These are phyloP conservation scores for Clamator glandarius DNA, from an alignment of 2,797 vertebrate genomes.

Conservation along the genomic window DNA sequence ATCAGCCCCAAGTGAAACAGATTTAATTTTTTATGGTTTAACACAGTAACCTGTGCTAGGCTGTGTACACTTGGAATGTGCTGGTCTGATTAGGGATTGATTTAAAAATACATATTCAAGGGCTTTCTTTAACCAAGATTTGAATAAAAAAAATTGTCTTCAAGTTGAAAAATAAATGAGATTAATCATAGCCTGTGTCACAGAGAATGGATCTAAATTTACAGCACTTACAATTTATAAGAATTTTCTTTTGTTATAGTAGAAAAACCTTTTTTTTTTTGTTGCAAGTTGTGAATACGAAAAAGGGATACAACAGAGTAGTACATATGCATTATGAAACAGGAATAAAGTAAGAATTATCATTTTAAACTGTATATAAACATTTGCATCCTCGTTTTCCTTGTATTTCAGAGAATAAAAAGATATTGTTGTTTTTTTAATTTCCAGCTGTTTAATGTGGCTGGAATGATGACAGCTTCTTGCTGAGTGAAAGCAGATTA, in stretches of 20 bases:
- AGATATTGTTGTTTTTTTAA: neutral
- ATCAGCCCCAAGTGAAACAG: neutral
- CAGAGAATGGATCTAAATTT: neutral
- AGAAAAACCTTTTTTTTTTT: neutral
- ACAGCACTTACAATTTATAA: neutral
- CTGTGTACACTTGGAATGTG: neutral
- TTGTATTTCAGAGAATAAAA: neutral
- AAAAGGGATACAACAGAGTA: neutral
- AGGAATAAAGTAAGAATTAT: neutral
- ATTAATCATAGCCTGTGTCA: neutral
- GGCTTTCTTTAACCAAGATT: neutral
- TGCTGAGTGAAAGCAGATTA: conserved; percentile 24
- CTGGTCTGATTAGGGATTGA: neutral
- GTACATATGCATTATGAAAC: neutral
- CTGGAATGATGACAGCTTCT: conserved; percentile 8
- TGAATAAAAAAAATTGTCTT: neutral
- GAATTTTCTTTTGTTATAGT: neutral
- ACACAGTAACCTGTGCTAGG: neutral
- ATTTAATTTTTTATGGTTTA: neutral
- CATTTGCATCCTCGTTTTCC: neutral
- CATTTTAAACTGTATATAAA: neutral
- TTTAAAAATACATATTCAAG: neutral
- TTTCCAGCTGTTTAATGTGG: neutral
- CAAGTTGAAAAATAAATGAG: neutral
- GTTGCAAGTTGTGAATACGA: neutral